A percentile compares a stretch with the other conserved stretches of the same genome.
These are phyloP conservation scores for Labeo calbasu DNA, from an alignment of 2,797 vertebrate species.

Conservation along the genomic window DNA sequence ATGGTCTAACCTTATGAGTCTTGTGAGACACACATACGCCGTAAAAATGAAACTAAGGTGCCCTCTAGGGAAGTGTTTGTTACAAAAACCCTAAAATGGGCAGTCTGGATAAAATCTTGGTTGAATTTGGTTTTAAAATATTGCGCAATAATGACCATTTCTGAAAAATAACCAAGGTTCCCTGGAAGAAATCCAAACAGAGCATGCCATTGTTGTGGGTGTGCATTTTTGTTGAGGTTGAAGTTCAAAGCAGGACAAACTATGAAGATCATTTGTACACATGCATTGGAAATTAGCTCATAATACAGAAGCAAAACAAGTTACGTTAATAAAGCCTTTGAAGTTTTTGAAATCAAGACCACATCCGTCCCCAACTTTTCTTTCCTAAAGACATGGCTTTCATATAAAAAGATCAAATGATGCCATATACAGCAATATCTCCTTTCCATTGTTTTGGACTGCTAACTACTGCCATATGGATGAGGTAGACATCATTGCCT, in stretches of 20 bases:
- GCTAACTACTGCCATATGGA: slow-evolving; percentile 15
- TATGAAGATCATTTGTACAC: background rate
- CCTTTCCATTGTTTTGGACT: slow-evolving; percentile 12
- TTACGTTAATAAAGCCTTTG: slow-evolving; percentile 1
- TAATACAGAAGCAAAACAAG: slow-evolving; percentile 23
- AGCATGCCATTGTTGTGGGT: background rate
- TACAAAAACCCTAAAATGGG: slow-evolving; percentile 21
- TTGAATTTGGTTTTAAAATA: background rate
- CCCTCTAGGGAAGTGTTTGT: slow-evolving; percentile 10
- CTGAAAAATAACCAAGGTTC: background rate
- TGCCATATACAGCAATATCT: slow-evolving; percentile 30
- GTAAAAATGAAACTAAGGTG: slow-evolving; percentile 28
- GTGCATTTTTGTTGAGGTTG: slow-evolving; percentile 12
- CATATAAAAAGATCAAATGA: slow-evolving; percentile 19
- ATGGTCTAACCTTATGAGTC: slow-evolving; percentile 26
- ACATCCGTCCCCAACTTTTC: background rate
- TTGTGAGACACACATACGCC: slow-evolving; percentile 12
- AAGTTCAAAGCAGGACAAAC: slow-evolving; percentile 9
- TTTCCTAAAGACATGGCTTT: slow-evolving; percentile 17
- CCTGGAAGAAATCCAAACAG: background rate
- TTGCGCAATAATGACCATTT: background rate
- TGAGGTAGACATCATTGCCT: background rate
- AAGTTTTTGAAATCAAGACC: slow-evolving; percentile 19
- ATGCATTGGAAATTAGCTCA: slow-evolving; percentile 3
- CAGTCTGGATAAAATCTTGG: slow-evolving; percentile 8